These are phyloP conservation scores for Pseudobourletiella spinata DNA, from an alignment of 1,140 invertebrate genomes.

Conservation along the genomic window DNA sequence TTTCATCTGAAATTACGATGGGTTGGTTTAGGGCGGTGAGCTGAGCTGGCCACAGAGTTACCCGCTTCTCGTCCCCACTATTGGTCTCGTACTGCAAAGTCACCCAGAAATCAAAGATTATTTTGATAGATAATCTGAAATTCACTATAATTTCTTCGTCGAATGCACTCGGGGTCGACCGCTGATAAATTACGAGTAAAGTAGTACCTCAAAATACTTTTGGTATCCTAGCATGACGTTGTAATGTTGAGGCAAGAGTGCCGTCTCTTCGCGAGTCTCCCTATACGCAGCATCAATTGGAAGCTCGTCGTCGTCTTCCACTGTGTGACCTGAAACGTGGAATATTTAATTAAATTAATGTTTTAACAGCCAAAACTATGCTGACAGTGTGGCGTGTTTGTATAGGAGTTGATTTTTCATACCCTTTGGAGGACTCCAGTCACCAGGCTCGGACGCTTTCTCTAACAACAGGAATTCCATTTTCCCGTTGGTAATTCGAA, in stretches of 20 bases:
- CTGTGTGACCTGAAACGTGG: neutral
- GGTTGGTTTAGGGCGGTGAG: neutral
- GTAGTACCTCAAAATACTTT: slow-evolving; percentile 3
- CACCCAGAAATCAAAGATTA: neutral
- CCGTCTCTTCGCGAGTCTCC: slow-evolving; percentile 2
- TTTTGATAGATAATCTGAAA: neutral
- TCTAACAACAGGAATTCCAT: neutral
- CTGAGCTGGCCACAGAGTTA: neutral
- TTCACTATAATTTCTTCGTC: neutral
- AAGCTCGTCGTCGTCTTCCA: neutral
- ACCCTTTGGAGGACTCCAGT: neutral
- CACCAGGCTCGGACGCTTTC: neutral
- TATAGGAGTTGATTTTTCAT: neutral
- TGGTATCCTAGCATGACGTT: neutral
- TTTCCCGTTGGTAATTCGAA: neutral
- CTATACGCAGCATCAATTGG: neutral
- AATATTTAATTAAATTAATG: neutral
- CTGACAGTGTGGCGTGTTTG: neutral
- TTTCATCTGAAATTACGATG: neutral
- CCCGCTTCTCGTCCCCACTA: neutral
- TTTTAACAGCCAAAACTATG: neutral
- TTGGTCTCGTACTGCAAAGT: slow-evolving; percentile 2
- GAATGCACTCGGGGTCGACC: no score
- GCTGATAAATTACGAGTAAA: neutral
- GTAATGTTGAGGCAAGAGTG: neutral